Base-by-base conservation (phyloP, 2,888 invertebrate species). In the Seira ritae region DNA sequence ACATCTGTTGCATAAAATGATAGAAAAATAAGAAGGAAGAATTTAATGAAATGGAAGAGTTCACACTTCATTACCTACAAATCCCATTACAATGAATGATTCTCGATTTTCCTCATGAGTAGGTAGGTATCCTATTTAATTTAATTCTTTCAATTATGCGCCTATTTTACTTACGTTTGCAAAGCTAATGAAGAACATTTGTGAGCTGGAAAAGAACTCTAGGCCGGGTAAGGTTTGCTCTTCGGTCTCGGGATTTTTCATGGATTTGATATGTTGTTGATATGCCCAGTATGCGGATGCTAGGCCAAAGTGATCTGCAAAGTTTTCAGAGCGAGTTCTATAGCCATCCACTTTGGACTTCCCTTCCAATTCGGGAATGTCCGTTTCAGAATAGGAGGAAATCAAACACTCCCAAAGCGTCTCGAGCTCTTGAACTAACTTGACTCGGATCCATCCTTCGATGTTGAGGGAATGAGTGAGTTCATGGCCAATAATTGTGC, bases 171-270 rank as follows among this genome's bases (percentile, higher is more conserved):
- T 81, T 80, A 86, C 86, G 55, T 85, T 85, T 12, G 86, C 77
- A 75, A 86, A 86, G 60, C 85, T 84, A 50, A 86, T 78, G 62
- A 84, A 86, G 70, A 86, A 86, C 68, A 86, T 77, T 82, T 86
- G 86, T 1, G 65, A 55, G 19, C 80, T 84, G 15, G 84, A 79
- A 60, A 86, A 86, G 2, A 75, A 31, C 50, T 85, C 81, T 1
- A 86, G 65, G 0, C 85, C 84, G 17, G 79, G 85, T 12, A 86
- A 19, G 37, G 24, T 73, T 66, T 71, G 60, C 20, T 69, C 71
- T 1, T 62, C 42, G 1, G n/a, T 12, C 15, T 19, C 42, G 0
- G 65, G 22, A 22, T 22, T 37, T 23, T 62, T 46, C n/a, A 73
- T 42, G 4, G 66, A 22, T 46, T 80, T 73, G 68, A 80, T 55